Percentiles rank a stretch among this genome's conserved stretches.
Conservation (phyloP, 2,888 invertebrate genomes). For the Saturnia pavonia region DNA sequence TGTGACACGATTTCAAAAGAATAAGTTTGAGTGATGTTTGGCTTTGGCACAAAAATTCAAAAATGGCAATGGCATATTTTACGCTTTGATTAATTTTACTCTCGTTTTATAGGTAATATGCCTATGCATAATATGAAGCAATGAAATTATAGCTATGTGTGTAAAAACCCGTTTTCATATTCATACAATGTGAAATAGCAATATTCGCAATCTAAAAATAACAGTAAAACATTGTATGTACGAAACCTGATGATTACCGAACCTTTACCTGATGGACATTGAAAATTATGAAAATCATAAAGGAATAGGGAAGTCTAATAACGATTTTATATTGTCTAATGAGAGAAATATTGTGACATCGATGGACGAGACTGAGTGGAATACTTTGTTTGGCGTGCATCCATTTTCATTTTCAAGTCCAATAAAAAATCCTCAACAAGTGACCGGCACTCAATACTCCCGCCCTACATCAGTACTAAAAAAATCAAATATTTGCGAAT, state of each 20-base stretch:
- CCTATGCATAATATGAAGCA: neutral
- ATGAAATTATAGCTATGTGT: neutral
- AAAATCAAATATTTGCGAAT: neutral
- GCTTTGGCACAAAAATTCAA: slow-evolving; percentile 35
- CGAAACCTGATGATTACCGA: neutral
- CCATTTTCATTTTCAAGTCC: slow-evolving; percentile 15
- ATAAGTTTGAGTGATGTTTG: neutral
- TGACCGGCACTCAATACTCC: slow-evolving; percentile 1
- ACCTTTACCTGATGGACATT: neutral
- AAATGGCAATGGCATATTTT: slow-evolving; percentile 30
- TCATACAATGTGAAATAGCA: neutral
- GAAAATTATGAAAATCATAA: slow-evolving; percentile 7
- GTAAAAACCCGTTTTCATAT: neutral
- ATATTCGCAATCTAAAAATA: neutral
- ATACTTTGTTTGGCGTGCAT: slow-evolving; percentile 1
- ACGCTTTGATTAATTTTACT: neutral
- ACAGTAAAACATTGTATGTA: neutral
- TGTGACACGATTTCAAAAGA: neutral
- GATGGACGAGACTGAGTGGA: neutral
- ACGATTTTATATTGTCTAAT: neutral
- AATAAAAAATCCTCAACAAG: slow-evolving; percentile 5
- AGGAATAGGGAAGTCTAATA: neutral
- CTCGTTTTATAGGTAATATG: neutral
- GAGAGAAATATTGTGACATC: neutral
- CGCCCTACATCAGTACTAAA: neutral